These are phyloP conservation scores for Sminthurides aquaticus DNA, from an alignment of 2,888 invertebrate species.

Conservation along the genomic window DNA sequence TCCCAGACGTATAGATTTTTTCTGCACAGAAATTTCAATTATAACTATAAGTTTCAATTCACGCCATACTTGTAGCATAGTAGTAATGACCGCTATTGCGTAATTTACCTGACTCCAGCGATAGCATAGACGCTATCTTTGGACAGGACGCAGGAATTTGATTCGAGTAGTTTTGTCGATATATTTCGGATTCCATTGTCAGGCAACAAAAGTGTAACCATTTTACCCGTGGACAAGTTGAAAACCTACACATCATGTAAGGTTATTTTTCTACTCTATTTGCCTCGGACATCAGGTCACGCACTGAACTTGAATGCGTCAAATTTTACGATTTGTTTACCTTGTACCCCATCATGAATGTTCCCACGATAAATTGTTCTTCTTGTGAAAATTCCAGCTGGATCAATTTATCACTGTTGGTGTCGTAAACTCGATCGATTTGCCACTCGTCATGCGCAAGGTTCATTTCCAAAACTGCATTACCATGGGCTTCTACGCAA, in stretches of 20 bases:
- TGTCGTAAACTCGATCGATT: slow-evolving; percentile 34
- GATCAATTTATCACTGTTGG: slow-evolving; percentile 38
- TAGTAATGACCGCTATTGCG: no score
- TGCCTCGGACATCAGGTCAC: background rate
- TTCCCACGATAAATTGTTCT: slow-evolving; percentile 38
- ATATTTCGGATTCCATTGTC: slow-evolving; percentile 82
- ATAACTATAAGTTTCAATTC: background rate
- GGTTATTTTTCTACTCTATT: no score
- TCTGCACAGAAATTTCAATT: slow-evolving; percentile 49
- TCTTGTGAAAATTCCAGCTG: slow-evolving; percentile 40
- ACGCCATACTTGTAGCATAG: background rate
- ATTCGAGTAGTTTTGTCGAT: slow-evolving; percentile 79
- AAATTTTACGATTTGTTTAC: no score
- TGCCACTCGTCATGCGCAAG: slow-evolving; percentile 65
- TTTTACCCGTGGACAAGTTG: slow-evolving; percentile 46
- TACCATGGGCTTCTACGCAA: slow-evolving; percentile 50
- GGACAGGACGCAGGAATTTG: slow-evolving; percentile 86
- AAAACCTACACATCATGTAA: slow-evolving; percentile 46
- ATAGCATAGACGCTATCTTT: slow-evolving; percentile 84
- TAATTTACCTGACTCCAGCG: slow-evolving; percentile 73
- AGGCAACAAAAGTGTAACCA: slow-evolving; percentile 35
- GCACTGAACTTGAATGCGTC: no score
- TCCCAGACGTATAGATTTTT: slow-evolving; percentile 94
- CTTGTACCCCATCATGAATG: slow-evolving; percentile 43
- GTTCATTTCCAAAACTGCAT: slow-evolving; percentile 71